These are phyloP conservation scores for Pempheris klunzingeri DNA, from an alignment of 2,797 vertebrate species.

Conservation along the genomic window DNA sequence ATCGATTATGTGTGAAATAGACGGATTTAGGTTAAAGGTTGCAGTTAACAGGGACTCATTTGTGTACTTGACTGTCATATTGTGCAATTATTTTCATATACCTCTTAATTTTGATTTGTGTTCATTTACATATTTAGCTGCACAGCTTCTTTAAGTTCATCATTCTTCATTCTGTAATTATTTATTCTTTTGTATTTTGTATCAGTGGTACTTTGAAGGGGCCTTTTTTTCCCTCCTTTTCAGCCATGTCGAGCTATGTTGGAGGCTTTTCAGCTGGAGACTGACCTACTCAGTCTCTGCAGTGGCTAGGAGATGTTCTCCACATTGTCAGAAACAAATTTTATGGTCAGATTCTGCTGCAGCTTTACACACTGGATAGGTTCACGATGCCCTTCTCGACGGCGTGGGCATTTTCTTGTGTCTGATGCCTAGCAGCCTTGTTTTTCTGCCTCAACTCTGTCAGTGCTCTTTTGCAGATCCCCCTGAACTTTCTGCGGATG, in stretches of 20 bases:
- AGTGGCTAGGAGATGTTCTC: background rate
- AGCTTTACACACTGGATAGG: background rate
- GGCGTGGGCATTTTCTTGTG: background rate
- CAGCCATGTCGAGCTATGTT: background rate
- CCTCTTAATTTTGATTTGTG: background rate
- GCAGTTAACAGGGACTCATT: too few relatives aligned
- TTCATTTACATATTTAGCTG: background rate
- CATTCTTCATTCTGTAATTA: background rate
- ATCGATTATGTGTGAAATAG: background rate
- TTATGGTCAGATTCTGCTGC: background rate
- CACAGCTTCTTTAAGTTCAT: background rate
- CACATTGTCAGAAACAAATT: background rate
- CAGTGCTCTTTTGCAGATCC: slow-evolving; percentile 4
- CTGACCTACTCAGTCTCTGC: slow-evolving; percentile 9
- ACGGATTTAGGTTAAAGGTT: too few relatives aligned
- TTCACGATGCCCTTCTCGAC: background rate
- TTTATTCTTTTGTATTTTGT: background rate
- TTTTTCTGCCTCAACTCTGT: slow-evolving; percentile 18
- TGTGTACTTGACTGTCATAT: background rate
- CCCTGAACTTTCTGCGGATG: slow-evolving; percentile 10
- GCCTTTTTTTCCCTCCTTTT: background rate
- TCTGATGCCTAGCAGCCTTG: slow-evolving; percentile 10
- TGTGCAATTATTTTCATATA: background rate
- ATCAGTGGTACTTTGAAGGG: background rate
- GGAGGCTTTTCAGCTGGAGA: background rate